Evolutionary conservation across 1,140 invertebrate genomes (phyloP).

Genomic region (Ceratosolen solmsi): DNA sequence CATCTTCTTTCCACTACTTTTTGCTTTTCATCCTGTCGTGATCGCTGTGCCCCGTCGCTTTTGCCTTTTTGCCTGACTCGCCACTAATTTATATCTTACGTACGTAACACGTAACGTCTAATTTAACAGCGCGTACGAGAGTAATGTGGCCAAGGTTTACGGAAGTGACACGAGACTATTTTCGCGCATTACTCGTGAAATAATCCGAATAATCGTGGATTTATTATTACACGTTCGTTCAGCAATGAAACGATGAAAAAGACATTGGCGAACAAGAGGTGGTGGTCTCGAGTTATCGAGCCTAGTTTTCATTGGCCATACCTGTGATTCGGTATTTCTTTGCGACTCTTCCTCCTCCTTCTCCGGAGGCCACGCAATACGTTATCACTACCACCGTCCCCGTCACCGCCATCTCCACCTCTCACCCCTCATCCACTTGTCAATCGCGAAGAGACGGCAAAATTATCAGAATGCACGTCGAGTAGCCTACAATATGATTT

Average conservation of each 20-base stretch:
- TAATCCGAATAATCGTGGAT: constrained; percentile 36
- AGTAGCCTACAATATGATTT: not conserved
- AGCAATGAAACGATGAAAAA: not conserved
- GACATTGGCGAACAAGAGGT: too few species aligned
- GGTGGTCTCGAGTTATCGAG: not conserved
- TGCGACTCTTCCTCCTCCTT: not conserved
- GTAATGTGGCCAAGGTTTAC: not conserved
- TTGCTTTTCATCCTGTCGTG: not conserved
- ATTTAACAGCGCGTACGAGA: constrained; percentile 22
- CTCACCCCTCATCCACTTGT: not conserved
- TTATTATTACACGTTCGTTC: constrained; percentile 20
- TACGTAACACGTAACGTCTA: constrained; percentile 17
- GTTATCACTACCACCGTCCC: too few species aligned
- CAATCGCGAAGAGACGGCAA: too few species aligned
- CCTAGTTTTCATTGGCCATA: not conserved
- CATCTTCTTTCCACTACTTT: too few species aligned
- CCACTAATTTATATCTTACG: constrained; percentile 26
- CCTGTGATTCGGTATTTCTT: not conserved
- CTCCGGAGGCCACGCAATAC: too few species aligned
- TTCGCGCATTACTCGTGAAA: constrained; percentile 1
- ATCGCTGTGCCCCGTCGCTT: too few species aligned
- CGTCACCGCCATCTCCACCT: not conserved
- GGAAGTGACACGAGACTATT: not conserved
- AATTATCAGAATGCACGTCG: too few species aligned
- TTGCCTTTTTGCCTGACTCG: not conserved